These are phyloP conservation scores for Nomada ruficornis DNA, from an alignment of 2,888 invertebrate genomes.

Conservation along the genomic window DNA sequence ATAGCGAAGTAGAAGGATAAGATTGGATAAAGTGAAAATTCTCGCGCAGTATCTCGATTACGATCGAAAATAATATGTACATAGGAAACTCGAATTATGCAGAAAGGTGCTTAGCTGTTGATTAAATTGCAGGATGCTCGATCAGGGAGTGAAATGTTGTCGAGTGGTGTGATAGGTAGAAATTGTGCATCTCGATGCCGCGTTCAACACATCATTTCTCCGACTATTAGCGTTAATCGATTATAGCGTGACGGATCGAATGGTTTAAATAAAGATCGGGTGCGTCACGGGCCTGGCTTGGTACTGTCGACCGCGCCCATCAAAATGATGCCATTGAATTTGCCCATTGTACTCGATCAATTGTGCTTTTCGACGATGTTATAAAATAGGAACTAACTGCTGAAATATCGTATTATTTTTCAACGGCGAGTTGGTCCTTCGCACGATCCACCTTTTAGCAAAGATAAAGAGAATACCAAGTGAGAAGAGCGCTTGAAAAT, in stretches of 20 bases:
- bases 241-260: slow-evolving; percentile 76
- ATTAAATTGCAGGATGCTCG: slow-evolving; percentile 44
- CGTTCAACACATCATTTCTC: slow-evolving; percentile 61
- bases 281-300: slow-evolving; percentile 67
- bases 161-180: slow-evolving; percentile 33
- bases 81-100: slow-evolving; percentile 34
- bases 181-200: slow-evolving; percentile 46
- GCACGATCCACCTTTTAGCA: too few relatives aligned
- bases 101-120: slow-evolving; percentile 38
- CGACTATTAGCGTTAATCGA: slow-evolving; percentile 76
- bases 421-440: too few relatives aligned
- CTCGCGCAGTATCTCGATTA: slow-evolving; percentile 32
- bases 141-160: slow-evolving; percentile 4
- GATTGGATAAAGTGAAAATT: slow-evolving; percentile 44
- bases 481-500: too few relatives aligned
- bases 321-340: slow-evolving; percentile 62
- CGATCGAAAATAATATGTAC: slow-evolving; percentile 39
- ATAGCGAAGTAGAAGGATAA: slow-evolving; percentile 11
- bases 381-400: background rate
- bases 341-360: slow-evolving; percentile 42
- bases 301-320: slow-evolving; percentile 67
- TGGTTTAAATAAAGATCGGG: slow-evolving; percentile 78
- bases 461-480: too few relatives aligned
- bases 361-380: slow-evolving; percentile 38
- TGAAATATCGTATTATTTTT: too few relatives aligned